A percentile compares a stretch with the other conserved stretches of the same genome.
phyloP scores from a whole-genome alignment of 2,797 vertebrate species.

The Urocyon cinereoargenteus region DNA sequence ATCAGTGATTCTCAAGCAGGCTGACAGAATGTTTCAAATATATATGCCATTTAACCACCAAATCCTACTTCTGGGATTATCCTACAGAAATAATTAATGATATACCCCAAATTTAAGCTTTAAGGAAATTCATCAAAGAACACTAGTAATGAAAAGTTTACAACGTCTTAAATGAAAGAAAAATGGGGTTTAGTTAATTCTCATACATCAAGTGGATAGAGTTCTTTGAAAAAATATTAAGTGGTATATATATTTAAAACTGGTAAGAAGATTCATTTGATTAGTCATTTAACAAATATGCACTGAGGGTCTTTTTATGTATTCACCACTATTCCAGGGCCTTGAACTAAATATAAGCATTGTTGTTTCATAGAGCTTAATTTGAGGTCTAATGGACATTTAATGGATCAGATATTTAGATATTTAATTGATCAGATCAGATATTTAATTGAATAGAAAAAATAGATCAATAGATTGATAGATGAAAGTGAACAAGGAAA shows the following conservation, averaged over 20 bases:
- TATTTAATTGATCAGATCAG: not conserved
- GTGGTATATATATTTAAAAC: conserved; percentile 4
- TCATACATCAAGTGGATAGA: not conserved
- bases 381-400: not conserved
- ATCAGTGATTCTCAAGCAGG: not conserved
- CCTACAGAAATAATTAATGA: not conserved
- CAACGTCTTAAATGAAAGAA: conserved; percentile 44
- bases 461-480: not conserved
- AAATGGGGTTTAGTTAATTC: not conserved
- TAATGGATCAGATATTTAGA: not conserved
- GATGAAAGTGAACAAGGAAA: not conserved
- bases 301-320: not conserved
- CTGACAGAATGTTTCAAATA: conserved; percentile 49
- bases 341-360: not conserved
- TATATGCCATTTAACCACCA: not conserved
- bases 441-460: not conserved
- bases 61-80: not conserved
- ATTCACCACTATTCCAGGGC: not conserved
- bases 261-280: not conserved
- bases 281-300: not conserved
- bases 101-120: not conserved
- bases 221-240: conserved; percentile 21
- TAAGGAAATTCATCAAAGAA: not conserved
- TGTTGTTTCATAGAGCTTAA: not conserved
- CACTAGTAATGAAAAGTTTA: conserved; percentile 4